Evolutionary conservation across 2,888 invertebrate species (phyloP).

Genomic region (Torymus texanus): DNA sequence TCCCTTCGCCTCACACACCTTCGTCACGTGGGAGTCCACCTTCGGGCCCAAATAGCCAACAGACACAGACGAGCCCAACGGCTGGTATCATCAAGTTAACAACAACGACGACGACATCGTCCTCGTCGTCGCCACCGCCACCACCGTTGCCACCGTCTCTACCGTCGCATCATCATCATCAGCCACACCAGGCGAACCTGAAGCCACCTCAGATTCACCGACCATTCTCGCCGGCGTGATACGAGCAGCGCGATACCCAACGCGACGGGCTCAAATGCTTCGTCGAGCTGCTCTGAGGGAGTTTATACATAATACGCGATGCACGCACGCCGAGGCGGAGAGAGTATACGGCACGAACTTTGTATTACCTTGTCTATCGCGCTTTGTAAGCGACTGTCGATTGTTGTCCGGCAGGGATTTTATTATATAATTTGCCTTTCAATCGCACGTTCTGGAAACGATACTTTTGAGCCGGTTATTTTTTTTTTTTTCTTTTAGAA

Average conservation of each 20-base stretch:
- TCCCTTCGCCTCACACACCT: conserved; percentile 74
- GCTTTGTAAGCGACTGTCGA: too few relatives aligned
- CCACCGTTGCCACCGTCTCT: conserved; percentile 55
- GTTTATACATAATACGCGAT: not conserved
- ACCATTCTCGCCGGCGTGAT: conserved; percentile 75
- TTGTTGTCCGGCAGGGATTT: too few relatives aligned
- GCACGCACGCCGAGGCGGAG: too few relatives aligned
- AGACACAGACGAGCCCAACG: too few relatives aligned
- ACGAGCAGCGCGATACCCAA: conserved; percentile 59
- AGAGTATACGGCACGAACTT: too few relatives aligned
- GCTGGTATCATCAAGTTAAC: too few relatives aligned
- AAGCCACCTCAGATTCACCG: conserved; percentile 73
- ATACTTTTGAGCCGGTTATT: too few relatives aligned
- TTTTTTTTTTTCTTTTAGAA: too few relatives aligned
- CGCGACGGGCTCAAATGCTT: conserved; percentile 61
- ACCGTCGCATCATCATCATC: conserved; percentile 66
- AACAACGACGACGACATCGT: too few relatives aligned
- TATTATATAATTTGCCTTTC: too few relatives aligned
- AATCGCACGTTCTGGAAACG: too few relatives aligned
- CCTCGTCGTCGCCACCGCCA: not conserved
- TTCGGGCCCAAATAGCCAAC: conserved; percentile 36
- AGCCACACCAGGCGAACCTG: conserved; percentile 69
- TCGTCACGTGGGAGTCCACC: conserved; percentile 72
- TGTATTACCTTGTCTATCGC: too few relatives aligned
- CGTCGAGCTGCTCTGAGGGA: conserved; percentile 64